Evolutionary conservation across 2,797 vertebrate genomes (phyloP), one percentile per base, ranked within the genome.

Genomic region (Anabacerthia variegaticeps): DNA sequence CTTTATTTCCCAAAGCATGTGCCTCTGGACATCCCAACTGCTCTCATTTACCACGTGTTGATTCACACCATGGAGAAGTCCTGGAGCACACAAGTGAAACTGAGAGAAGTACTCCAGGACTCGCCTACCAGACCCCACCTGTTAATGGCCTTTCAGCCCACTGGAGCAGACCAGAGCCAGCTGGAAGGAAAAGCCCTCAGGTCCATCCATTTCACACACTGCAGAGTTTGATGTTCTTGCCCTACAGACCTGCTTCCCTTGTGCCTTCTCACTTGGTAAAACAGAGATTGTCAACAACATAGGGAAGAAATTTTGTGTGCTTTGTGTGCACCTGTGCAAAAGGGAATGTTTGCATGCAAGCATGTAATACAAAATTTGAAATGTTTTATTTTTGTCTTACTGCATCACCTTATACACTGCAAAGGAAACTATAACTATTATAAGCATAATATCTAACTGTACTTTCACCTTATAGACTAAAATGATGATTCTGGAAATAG

Each of bases 1-100:
- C 37, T 66, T 87, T 4, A 58, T 37, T 24, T 61, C 9, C 17
- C 58, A 34, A 68, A 85, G 19, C 0, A 0, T 6, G 24, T 0
- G 0, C 68, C 41, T 46, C 12, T 1, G 61, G 41, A 74, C 34
- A 54, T 20, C 66, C 75, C 68, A 71, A 12, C 20, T 2, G 7
- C 4, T 89, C 51, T 43, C 34, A 28, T 71, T 75, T 30, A 19
- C 26, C 20, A 16, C 13, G 5, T 23, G 78, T 67, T 48, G 54
- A 15, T 32, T 41, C 27, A 13, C 44, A 72, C 39, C 48, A 5
- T 3, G 36, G 18, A 81, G 24, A 84, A 44, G 37, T 43, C 62
- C 48, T 75, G 62, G 30, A 58, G 77, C 66, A 75, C 46, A 21
- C 5, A 7, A 17, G 15, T 15, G 37, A 23, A 21, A 21, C 30